Evolutionary conservation across 2,113 vertebrate species (phyloP).

Genomic region (Macquaria ambigua): DNA sequence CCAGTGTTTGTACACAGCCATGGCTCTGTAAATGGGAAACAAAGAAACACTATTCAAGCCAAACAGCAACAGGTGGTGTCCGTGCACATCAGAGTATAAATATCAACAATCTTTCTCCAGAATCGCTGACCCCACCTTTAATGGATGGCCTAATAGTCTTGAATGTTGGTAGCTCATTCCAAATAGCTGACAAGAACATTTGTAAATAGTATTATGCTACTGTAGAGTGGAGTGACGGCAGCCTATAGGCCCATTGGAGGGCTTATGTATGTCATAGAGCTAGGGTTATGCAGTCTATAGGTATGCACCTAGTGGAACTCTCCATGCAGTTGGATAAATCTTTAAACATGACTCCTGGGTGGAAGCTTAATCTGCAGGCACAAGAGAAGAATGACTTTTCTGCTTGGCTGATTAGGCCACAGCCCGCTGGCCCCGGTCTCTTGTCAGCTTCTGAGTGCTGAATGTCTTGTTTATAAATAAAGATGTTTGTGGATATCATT

Average conservation of each 20-base stretch:
- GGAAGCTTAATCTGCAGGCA: constrained; percentile 66
- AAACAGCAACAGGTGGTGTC: no score
- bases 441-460: constrained; percentile 62
- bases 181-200: constrained; percentile 26
- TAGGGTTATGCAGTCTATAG: constrained; percentile 20
- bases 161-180: background rate
- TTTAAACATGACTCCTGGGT: constrained; percentile 59
- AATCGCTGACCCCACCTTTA: no score
- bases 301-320: constrained; percentile 35
- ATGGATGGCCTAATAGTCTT: background rate
- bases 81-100: no score
- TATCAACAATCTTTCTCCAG: no score
- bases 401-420: constrained; percentile 69
- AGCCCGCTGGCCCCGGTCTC: constrained; percentile 56
- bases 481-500: constrained; percentile 65
- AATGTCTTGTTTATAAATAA: constrained; percentile 75
- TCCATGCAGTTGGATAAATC: constrained; percentile 58
- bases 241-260: background rate
- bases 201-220: background rate
- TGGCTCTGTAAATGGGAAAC: no score
- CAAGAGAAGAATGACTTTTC: constrained; percentile 71
- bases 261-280: background rate
- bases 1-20: no score
- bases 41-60: no score
- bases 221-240: background rate